phyloP scores from a whole-genome alignment of 2,113 vertebrate genomes.

The Apistogramma diplotaenia region DNA sequence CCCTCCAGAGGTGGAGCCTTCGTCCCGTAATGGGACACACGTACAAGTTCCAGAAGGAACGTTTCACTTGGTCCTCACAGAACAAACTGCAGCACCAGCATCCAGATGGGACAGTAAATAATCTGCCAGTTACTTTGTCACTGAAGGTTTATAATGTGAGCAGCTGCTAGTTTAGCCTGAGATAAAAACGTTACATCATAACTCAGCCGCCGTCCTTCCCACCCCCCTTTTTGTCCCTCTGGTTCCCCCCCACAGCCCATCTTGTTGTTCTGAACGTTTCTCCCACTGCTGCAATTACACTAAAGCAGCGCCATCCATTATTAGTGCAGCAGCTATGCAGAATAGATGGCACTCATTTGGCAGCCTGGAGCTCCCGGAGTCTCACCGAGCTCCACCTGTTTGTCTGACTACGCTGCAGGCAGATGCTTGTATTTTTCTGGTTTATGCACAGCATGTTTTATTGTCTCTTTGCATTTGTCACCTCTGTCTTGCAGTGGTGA shows the following conservation, averaged over 20 bases:
- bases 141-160: not conserved
- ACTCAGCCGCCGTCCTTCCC: not conserved
- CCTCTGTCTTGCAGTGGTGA: not conserved
- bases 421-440: not conserved
- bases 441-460: not conserved
- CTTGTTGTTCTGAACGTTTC: constrained; percentile 34
- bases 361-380: constrained; percentile 29
- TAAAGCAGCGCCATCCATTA: constrained; percentile 54
- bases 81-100: not conserved
- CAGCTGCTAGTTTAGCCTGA: not conserved
- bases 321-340: constrained; percentile 19
- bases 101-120: not conserved
- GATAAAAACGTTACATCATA: not conserved
- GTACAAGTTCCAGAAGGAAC: not conserved
- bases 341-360: constrained; percentile 36
- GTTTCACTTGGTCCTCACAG: not conserved
- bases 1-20: not conserved
- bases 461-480: not conserved
- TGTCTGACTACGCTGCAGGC: constrained; percentile 24
- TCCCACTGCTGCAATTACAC: constrained; percentile 58
- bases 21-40: too few species aligned
- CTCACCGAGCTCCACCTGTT: constrained; percentile 50
- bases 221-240: not conserved
- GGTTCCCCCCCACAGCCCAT: not conserved
- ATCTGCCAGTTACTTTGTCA: not conserved